Percentiles rank a stretch among this genome's conserved stretches.
phyloP scores from a whole-genome alignment of 2,888 invertebrate species.

The Platypus cylindrus region DNA sequence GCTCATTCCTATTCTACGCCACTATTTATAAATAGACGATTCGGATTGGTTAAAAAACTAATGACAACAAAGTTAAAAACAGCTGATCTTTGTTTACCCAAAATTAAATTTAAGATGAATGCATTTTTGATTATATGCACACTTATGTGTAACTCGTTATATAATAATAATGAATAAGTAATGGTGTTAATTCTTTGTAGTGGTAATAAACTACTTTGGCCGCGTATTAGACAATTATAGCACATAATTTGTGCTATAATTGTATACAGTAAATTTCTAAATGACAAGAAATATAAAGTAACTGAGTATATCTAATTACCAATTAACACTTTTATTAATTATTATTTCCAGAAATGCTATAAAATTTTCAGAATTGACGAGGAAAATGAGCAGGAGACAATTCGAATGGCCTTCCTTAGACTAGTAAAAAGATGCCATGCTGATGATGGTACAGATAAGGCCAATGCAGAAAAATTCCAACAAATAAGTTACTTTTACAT shows the following conservation, averaged over 20 bases:
- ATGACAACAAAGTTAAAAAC: no score
- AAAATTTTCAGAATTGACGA: conserved; percentile 50
- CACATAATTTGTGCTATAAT: not conserved
- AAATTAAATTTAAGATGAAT: no score
- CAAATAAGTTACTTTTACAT: conserved; percentile 34
- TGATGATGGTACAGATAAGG: conserved; percentile 60
- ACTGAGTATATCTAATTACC: not conserved
- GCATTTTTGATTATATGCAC: no score
- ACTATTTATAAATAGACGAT: no score
- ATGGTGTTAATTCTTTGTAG: no score
- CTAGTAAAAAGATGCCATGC: conserved; percentile 77
- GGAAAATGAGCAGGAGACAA: conserved; percentile 56
- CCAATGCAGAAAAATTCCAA: conserved; percentile 62
- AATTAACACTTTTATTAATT: conserved; percentile 1
- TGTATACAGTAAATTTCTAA: conserved; percentile 13
- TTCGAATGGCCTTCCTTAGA: conserved; percentile 58
- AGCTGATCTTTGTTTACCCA: conserved; percentile 2
- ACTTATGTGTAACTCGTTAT: no score
- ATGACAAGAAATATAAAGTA: conserved; percentile 18
- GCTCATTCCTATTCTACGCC: no score
- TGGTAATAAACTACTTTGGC: no score
- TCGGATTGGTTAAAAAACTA: no score
- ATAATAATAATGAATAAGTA: no score
- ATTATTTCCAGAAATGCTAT: conserved; percentile 34
- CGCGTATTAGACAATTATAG: no score